These are phyloP conservation scores for Anarrhichthys ocellatus DNA, from an alignment of 2,113 vertebrate species.

Conservation along the genomic window DNA sequence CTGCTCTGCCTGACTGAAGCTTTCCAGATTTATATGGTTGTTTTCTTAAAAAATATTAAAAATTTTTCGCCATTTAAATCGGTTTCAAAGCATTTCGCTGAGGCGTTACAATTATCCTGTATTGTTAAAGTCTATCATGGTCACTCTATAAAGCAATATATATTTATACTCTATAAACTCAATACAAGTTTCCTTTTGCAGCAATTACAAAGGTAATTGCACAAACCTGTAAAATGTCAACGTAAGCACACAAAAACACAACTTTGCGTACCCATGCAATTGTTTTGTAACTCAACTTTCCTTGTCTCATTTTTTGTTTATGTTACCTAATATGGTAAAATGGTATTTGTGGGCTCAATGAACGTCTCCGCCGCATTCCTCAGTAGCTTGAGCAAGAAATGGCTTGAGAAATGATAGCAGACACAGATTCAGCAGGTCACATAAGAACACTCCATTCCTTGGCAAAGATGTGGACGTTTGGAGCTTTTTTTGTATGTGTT, in stretches of 20 bases:
- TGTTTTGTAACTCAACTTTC: background rate
- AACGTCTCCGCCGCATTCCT: background rate
- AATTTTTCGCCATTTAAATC: background rate
- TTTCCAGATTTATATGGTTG: constrained; percentile 20
- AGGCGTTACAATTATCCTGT: background rate
- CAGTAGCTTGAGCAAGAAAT: constrained; percentile 16
- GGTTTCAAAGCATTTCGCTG: constrained; percentile 9
- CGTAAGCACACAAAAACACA: background rate
- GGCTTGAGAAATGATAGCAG: constrained; percentile 4
- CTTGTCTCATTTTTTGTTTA: background rate
- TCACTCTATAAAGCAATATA: constrained; percentile 7
- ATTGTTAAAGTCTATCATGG: constrained; percentile 1
- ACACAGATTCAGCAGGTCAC: constrained; percentile 36
- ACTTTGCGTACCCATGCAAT: background rate
- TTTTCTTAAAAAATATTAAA: constrained; percentile 27
- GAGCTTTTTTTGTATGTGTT: constrained; percentile 36
- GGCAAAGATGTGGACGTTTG: constrained; percentile 32
- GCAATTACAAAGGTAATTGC: background rate
- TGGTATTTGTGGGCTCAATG: background rate
- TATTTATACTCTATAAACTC: too few species aligned
- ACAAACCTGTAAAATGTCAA: background rate
- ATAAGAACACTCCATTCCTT: constrained; percentile 25
- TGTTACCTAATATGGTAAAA: background rate
- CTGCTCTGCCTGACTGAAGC: constrained; percentile 11
- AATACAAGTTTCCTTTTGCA: background rate